A percentile compares a stretch with the other conserved stretches of the same genome.
Conservation (phyloP, 2,797 vertebrate species). For the Lindbergichthys nudifrons region DNA sequence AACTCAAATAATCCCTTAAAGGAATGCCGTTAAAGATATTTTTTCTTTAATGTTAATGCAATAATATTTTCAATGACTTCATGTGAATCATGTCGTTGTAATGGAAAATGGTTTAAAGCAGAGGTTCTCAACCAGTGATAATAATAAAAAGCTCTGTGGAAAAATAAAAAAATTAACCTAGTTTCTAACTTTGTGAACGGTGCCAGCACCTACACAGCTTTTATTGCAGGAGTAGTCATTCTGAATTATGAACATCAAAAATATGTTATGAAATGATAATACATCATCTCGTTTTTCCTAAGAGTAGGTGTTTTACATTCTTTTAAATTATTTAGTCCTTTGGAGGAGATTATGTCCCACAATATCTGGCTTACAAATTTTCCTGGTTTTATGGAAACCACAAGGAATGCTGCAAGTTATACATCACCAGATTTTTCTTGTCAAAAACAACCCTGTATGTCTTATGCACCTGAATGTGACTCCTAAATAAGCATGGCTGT, state of each 20-base stretch:
- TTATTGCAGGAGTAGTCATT: conserved; percentile 1
- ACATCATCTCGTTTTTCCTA: background rate
- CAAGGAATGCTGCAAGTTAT: conserved; percentile 55
- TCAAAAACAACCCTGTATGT: conserved; percentile 29
- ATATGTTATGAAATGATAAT: background rate
- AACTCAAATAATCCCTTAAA: conserved; percentile 38
- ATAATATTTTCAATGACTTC: conserved; percentile 3
- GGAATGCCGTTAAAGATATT: background rate
- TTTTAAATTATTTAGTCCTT: background rate
- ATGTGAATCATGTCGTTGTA: conserved; percentile 5
- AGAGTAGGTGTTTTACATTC: background rate
- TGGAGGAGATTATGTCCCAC: background rate
- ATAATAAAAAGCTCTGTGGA: background rate
- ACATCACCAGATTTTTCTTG: conserved; percentile 38
- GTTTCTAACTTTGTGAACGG: conserved; percentile 30
- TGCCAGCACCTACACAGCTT: conserved; percentile 50
- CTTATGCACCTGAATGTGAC: conserved; percentile 5
- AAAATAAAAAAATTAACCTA: background rate
- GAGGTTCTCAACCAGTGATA: conserved; percentile 50
- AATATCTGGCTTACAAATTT: background rate
- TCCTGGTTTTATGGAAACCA: conserved; percentile 35
- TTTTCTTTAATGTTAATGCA: background rate
- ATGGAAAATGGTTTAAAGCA: conserved; percentile 35
- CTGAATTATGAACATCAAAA: background rate
- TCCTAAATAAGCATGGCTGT: background rate